phyloP scores from a whole-genome alignment of 2,797 vertebrate species.

The Gadopsis marmoratus region DNA sequence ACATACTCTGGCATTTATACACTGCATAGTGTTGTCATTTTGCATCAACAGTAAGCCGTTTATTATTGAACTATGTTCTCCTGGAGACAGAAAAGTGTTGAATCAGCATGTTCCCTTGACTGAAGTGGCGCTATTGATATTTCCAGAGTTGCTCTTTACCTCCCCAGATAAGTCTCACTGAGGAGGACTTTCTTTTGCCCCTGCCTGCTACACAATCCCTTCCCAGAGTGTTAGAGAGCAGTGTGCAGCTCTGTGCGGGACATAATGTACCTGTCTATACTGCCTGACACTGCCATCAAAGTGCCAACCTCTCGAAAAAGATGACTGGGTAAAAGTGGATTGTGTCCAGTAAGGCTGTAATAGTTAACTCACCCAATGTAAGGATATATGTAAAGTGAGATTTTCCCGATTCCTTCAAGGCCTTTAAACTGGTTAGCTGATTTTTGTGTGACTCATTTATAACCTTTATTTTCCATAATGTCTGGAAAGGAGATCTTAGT shows the following conservation, averaged over 20 bases:
- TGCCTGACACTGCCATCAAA: slow-evolving; percentile 40
- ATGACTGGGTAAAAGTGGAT: slow-evolving; percentile 12
- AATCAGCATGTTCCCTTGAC: slow-evolving; percentile 73
- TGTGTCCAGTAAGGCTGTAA: slow-evolving; percentile 14
- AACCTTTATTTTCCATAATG: not conserved
- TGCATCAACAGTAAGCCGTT: slow-evolving; percentile 63
- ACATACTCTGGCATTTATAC: slow-evolving; percentile 48
- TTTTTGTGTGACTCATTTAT: slow-evolving; percentile 35
- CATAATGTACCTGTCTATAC: slow-evolving; percentile 53
- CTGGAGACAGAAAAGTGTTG: slow-evolving; percentile 70
- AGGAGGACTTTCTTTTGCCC: slow-evolving; percentile 59
- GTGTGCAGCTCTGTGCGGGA: slow-evolving; percentile 23
- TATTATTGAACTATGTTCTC: slow-evolving; percentile 78
- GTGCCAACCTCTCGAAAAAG: slow-evolving; percentile 17
- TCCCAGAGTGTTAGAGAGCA: slow-evolving; percentile 27
- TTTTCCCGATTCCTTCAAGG: slow-evolving; percentile 18
- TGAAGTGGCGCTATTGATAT: slow-evolving; percentile 77
- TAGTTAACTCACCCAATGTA: slow-evolving; percentile 14
- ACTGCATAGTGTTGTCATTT: slow-evolving; percentile 59
- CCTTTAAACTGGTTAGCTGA: slow-evolving; percentile 33
- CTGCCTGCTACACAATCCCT: slow-evolving; percentile 56
- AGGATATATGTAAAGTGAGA: not conserved
- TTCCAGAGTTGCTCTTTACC: slow-evolving; percentile 67
- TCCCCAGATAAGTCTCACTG: slow-evolving; percentile 63
- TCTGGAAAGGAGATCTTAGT: not conserved